These are phyloP conservation scores for Xyrichtys novacula DNA, from an alignment of 2,797 vertebrate species.

Conservation along the genomic window DNA sequence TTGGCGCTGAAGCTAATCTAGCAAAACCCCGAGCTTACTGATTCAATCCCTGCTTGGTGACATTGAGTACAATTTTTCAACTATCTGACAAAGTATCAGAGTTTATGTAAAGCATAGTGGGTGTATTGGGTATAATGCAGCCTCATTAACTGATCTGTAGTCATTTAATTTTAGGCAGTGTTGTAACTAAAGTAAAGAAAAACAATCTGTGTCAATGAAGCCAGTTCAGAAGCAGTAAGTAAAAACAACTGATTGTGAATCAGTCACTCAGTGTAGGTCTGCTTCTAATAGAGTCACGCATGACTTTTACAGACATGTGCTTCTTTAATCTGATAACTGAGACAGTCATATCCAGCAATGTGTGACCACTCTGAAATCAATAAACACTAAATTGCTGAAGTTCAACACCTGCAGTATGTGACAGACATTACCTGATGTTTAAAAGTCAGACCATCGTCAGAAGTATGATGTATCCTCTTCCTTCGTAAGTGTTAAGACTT, in stretches of 20 bases:
- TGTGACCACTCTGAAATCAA: conserved; percentile 7
- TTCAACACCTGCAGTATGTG: too few relatives aligned
- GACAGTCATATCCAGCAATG: conserved; percentile 18
- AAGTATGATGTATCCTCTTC: too few relatives aligned
- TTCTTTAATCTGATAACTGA: conserved; percentile 24
- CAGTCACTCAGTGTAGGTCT: conserved; percentile 1
- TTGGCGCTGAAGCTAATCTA: background rate
- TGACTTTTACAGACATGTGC: conserved; percentile 18
- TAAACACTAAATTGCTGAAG: conserved; percentile 1
- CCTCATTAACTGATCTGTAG: background rate
- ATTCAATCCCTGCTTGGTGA: conserved; percentile 3
- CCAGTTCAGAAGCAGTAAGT: background rate
- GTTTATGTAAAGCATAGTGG: background rate
- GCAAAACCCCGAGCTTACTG: background rate
- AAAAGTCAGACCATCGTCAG: too few relatives aligned
- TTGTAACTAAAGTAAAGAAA: background rate
- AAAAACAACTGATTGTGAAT: background rate
- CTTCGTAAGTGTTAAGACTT: too few relatives aligned
- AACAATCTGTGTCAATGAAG: background rate
- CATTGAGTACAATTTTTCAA: background rate
- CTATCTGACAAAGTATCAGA: conserved; percentile 2
- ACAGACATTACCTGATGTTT: too few relatives aligned
- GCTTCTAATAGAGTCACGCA: conserved; percentile 11
- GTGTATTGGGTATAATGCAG: background rate
- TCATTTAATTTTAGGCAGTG: too few relatives aligned